Evolutionary conservation across 2,113 vertebrate genomes (phyloP).

Genomic region (crab-eating macaque (Macaca fascicularis)): DNA sequence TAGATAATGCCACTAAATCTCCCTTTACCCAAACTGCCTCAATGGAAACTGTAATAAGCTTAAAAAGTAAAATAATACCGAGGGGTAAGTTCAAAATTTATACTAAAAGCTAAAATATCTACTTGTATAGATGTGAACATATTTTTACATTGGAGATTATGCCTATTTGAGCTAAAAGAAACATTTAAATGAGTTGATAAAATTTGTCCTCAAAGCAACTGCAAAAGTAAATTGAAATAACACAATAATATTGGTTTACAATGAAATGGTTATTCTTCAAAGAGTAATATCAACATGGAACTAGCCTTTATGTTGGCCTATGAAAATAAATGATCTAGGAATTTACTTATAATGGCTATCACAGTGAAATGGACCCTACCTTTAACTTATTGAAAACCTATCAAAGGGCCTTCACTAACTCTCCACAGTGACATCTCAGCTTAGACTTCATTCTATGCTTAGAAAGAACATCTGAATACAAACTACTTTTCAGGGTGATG

Average conservation of each 20-base stretch:
- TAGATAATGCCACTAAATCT: not conserved
- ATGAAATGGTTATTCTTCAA: not conserved
- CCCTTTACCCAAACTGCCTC: not conserved
- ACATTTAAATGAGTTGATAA: slow-evolving; percentile 23
- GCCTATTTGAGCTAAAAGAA: not conserved
- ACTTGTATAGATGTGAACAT: not conserved
- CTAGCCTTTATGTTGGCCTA: not conserved
- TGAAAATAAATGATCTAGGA: not conserved
- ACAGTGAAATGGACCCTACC: not conserved
- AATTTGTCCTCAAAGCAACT: not conserved
- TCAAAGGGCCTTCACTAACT: not conserved
- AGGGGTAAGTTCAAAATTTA: slow-evolving; percentile 27
- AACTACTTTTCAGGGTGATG: not conserved
- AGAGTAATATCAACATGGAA: not conserved
- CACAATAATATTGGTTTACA: not conserved
- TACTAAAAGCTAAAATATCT: not conserved
- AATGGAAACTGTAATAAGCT: not conserved
- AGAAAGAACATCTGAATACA: not conserved
- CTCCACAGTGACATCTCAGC: not conserved
- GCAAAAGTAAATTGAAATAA: not conserved
- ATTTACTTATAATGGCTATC: not conserved
- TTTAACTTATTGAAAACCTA: not conserved
- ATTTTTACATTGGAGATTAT: not conserved
- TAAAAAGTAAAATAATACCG: slow-evolving; percentile 9
- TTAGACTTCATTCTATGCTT: not conserved